These are phyloP conservation scores for Drosophila azteca DNA, from an alignment of 1,140 invertebrate genomes.

Conservation along the genomic window DNA sequence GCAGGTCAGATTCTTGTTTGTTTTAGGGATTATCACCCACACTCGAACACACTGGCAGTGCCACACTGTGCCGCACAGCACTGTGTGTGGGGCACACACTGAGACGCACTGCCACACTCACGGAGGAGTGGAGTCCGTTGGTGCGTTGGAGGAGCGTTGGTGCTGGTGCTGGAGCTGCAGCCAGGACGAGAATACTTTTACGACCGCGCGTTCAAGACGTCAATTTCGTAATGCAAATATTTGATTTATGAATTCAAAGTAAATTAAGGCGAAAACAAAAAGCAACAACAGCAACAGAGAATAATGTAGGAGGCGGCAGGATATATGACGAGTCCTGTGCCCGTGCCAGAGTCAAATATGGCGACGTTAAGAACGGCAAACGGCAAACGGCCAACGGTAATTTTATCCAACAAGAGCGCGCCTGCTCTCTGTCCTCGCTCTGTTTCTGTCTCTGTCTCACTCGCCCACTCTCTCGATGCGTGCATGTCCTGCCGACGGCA, in stretches of 20 bases:
- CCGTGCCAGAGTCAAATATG: constrained; percentile 20
- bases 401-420: constrained; percentile 31
- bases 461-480: constrained; percentile 34
- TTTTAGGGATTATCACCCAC: constrained; percentile 48
- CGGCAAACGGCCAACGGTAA: constrained; percentile 35
- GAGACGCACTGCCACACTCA: too few relatives aligned
- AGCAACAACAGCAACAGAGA: constrained; percentile 25
- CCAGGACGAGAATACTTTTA: constrained; percentile 46
- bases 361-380: constrained; percentile 22
- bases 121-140: constrained; percentile 10
- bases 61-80: background rate
- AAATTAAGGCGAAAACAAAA: constrained; percentile 78
- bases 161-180: too few relatives aligned
- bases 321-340: too few relatives aligned
- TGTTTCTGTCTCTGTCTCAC: constrained; percentile 14
- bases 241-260: constrained; percentile 79
- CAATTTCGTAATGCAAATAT: constrained; percentile 83
- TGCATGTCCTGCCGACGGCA: constrained; percentile 41
- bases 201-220: constrained; percentile 78
- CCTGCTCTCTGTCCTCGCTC: constrained; percentile 23
- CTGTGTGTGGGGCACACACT: background rate
- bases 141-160: background rate
- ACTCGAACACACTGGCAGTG: constrained; percentile 12
- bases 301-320: constrained; percentile 10
- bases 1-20: constrained; percentile 57